Evolutionary conservation across 1,140 invertebrate genomes (phyloP), one percentile per base, ranked within the genome.

Genomic region (Caenorhabditis remanei): DNA sequence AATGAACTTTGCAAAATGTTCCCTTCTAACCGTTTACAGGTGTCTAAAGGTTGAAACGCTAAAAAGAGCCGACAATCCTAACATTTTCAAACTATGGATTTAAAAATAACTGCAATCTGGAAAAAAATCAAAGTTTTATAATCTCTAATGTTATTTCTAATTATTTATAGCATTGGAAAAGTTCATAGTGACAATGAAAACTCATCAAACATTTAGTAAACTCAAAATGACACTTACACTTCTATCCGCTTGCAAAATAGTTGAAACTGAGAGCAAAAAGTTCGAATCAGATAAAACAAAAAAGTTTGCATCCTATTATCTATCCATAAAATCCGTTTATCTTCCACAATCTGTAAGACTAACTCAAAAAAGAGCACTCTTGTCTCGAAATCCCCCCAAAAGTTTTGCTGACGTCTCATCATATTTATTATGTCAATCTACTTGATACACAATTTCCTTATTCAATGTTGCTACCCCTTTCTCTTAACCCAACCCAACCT

Each of bases 401-500:
- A 65, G 21, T 65, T 65, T 40, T 40, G 61, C 32, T 58, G 61
- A 63, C 24, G 21, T 63, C 24, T 43, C 16, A 13, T 46, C 13
- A 71, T 71, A 16, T 71, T 46, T 46, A 40, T 46, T 43, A 4
- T 46, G 65, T 71, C 65, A 71, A 71, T 71, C 65, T 71, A 19
- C 46, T 71, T 71, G 65, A 71, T 43, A 16, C 65, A 71, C 65
- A 43, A 43, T 71, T 71, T 71, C 40, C 65, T 71, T 71, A 71
- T 71, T 71, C 65, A 71, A 71, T 19, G 40, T 71, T 71, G 40
- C 14, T 13, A 19, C 58, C 21, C 32, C n/a, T 71, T 19, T 24
- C 0, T 24, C 0, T 19, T 46, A 13, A 21, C 40, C 41, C 19
- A 40, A 32, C 32, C 32, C 32, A 1, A 32, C 32, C 32, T 32